Base-by-base conservation (phyloP, 2,888 invertebrate genomes). In the Hybos culiciformis region DNA sequence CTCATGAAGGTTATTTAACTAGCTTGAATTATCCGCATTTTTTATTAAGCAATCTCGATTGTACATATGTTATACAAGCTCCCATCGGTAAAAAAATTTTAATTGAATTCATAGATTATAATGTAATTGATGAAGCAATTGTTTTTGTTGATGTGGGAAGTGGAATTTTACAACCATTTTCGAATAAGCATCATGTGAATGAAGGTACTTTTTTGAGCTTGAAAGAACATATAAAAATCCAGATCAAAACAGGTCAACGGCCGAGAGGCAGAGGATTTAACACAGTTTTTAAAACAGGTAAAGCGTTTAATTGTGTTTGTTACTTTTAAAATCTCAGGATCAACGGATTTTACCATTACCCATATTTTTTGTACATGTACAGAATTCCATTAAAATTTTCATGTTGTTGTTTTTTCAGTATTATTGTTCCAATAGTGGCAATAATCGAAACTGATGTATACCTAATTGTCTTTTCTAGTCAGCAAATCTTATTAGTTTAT, bases 11-110 rank as follows among this genome's bases (percentile, higher is more conserved):
- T 2, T 59, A 63, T 4, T 57, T 84, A 1, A 61, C 66, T n/a
- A 80, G 79, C 50, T 83, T 83, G 0, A 82, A 84, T 66, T 84
- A 80, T 60, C 84, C 84, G 0, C 67, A 79, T 51, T 80, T 80
- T 59, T 65, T 84, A 44, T 63, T 85, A 17, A 74, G 80, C 1
- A 72, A 75, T 51, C 62, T 84, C 41, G 78, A 83, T 55, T 85
- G 85, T 56, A 75, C 78, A 11, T 74, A 78, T 46, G 75, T 75
- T 9, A 78, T 85, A 48, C 66, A 78, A 45, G 83, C 83, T 12
- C 81, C 83, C 37, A 70, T 72, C 42, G 80, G 80, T 55, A 77
- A 77, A 55, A 70, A 79, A 34, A 74, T 83, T 7, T 83, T 80
- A 73, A 65, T 83, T 36, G 78, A 80, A 63, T 80, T 84, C 53